Percentiles rank a stretch among this genome's conserved stretches.
Conservation (phyloP, 1,140 invertebrate genomes). For the Harpegnathos saltator region DNA sequence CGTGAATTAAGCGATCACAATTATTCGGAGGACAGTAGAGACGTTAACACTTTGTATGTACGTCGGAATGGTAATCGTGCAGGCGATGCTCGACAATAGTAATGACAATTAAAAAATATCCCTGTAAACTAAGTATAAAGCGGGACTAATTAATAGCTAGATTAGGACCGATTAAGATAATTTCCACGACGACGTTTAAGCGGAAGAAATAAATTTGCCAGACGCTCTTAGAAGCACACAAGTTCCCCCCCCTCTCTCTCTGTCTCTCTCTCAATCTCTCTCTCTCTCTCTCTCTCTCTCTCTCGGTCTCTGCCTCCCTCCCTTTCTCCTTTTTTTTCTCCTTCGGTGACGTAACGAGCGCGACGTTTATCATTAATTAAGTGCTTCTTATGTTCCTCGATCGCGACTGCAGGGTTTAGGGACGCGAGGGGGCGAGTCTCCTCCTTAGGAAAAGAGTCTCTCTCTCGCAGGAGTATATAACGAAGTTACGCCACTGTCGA, state of each 20-base stretch:
- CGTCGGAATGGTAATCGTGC: neutral
- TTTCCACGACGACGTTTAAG: constrained; percentile 41
- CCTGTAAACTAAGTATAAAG: constrained; percentile 24
- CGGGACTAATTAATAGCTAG: constrained; percentile 53
- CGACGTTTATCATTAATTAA: constrained; percentile 55
- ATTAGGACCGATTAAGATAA: constrained; percentile 57
- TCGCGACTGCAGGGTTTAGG: neutral
- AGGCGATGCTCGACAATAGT: neutral
- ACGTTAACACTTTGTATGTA: too few relatives aligned
- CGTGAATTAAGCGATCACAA: too few relatives aligned
- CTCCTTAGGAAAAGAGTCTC: constrained; percentile 45
- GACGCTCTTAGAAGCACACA: constrained; percentile 25
- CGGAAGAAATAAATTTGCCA: constrained; percentile 51
- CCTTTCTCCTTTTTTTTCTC: neutral
- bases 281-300: neutral
- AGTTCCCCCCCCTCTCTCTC: too few relatives aligned
- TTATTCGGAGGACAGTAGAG: too few relatives aligned
- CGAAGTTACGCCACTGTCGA: constrained; percentile 80
- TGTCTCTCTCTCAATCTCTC: too few relatives aligned
- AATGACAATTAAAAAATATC: constrained; percentile 40
- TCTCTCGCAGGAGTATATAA: constrained; percentile 27
- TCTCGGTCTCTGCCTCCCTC: too few relatives aligned
- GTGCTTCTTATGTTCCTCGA: constrained; percentile 32
- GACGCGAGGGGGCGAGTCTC: constrained; percentile 17
- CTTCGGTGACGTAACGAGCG: constrained; percentile 31